Conservation (phyloP, 2,888 invertebrate species). For the Lycophotia porphyrea region DNA sequence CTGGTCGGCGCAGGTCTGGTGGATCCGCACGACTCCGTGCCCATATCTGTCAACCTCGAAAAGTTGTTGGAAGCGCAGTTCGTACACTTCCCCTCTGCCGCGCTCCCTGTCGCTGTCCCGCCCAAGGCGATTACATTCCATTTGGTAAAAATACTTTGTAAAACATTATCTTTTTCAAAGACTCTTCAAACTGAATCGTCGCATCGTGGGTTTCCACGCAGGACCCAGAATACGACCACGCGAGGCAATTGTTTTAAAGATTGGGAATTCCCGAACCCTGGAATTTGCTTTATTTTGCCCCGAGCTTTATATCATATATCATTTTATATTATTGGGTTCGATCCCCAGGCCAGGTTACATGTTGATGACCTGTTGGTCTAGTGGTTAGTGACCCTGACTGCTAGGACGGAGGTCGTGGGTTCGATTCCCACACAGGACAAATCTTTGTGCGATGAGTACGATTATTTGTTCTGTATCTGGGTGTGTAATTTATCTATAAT, state of each 20-base stretch:
- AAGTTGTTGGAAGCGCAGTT: slow-evolving; percentile 75
- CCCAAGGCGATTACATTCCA: slow-evolving; percentile 78
- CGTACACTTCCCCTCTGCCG: too few species aligned
- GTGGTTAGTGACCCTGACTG: too few species aligned
- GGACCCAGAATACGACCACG: not conserved
- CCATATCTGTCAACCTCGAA: slow-evolving; percentile 77
- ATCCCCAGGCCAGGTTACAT: not conserved
- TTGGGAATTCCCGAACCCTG: not conserved
- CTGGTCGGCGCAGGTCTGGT: slow-evolving; percentile 98
- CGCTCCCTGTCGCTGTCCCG: too few species aligned
- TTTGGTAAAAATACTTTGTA: slow-evolving; percentile 72
- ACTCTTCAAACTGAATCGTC: not conserved
- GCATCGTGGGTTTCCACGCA: too few species aligned
- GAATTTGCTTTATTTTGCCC: not conserved
- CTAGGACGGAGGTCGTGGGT: too few species aligned
- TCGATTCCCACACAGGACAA: too few species aligned
- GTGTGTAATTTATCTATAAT: too few species aligned
- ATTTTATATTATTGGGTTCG: not conserved
- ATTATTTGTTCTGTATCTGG: too few species aligned
- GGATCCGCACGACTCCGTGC: slow-evolving; percentile 90
- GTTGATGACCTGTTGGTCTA: too few species aligned
- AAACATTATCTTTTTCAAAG: not conserved
- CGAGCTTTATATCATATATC: not conserved
- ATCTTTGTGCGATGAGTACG: too few species aligned
- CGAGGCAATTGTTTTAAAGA: not conserved